Percentiles rank a stretch among this genome's conserved stretches.
Conservation (phyloP, 2,888 invertebrate genomes). For the Dicycla oo region DNA sequence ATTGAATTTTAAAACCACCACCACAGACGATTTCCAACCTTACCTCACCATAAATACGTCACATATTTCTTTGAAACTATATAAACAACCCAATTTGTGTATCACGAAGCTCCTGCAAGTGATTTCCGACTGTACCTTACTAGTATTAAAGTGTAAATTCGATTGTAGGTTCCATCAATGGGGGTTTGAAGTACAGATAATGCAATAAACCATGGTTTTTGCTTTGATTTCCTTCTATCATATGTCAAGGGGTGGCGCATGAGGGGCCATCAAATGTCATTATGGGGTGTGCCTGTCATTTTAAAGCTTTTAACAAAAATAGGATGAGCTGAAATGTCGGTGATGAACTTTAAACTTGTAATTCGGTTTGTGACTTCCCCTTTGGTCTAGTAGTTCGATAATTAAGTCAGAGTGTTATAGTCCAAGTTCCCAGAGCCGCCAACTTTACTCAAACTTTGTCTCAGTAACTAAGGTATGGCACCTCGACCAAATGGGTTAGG, state of each 20-base stretch:
- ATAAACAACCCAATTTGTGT: conserved; percentile 28
- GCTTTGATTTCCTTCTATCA: conserved; percentile 57
- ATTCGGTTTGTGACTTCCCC: not conserved
- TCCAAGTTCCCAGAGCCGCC: too few species aligned
- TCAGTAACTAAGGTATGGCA: too few species aligned
- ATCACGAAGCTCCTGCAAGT: not conserved
- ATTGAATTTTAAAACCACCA: conserved; percentile 21
- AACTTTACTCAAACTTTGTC: too few species aligned
- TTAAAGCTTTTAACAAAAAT: conserved; percentile 44
- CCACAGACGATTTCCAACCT: conserved; percentile 16
- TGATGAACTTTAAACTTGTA: not conserved
- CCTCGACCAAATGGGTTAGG: too few species aligned
- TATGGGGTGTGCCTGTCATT: conserved; percentile 38
- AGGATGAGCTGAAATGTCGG: not conserved
- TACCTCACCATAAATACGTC: not conserved
- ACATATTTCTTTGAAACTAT: not conserved
- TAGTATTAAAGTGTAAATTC: conserved; percentile 6
- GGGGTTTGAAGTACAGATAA: conserved; percentile 30
- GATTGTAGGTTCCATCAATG: not conserved
- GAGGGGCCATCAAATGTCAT: conserved; percentile 51
- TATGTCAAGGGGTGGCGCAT: conserved; percentile 44
- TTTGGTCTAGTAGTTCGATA: too few species aligned
- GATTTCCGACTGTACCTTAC: not conserved
- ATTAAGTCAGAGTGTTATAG: too few species aligned
- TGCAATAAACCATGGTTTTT: conserved; percentile 53